Evolutionary conservation across 2,888 invertebrate genomes (phyloP).

Genomic region (Dorcus hopei): DNA sequence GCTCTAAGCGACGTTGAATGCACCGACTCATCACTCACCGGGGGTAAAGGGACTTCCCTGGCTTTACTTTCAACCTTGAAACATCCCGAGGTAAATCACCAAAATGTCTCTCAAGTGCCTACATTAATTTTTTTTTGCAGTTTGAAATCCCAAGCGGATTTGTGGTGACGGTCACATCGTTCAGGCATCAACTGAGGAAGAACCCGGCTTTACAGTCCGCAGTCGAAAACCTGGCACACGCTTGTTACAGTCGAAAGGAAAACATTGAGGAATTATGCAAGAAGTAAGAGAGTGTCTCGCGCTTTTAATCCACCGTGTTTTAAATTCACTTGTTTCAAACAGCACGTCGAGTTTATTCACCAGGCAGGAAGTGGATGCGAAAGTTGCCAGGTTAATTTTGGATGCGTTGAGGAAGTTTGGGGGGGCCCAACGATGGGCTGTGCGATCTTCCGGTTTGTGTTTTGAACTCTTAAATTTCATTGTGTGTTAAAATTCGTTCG

Average conservation of each 20-base stretch:
- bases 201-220: conserved; percentile 50
- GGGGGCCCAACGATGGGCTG: conserved; percentile 56
- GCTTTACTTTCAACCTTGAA: conserved; percentile 57
- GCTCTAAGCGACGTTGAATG: conserved; percentile 53
- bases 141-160: conserved; percentile 69
- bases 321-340: background rate
- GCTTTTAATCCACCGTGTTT: background rate
- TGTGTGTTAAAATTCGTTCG: background rate
- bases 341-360: conserved; percentile 16
- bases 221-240: conserved; percentile 53
- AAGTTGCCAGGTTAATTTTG: conserved; percentile 5
- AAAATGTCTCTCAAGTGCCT: background rate
- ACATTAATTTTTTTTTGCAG: conserved; percentile 27
- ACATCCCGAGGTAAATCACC: conserved; percentile 35
- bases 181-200: conserved; percentile 56
- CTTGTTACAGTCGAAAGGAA: conserved; percentile 47
- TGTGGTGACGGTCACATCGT: conserved; percentile 63
- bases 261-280: conserved; percentile 55
- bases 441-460: conserved; percentile 54
- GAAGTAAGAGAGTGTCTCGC: conserved; percentile 37
- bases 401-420: conserved; percentile 23
- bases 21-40: conserved; percentile 58
- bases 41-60: conserved; percentile 78
- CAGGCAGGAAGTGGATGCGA: conserved; percentile 4
- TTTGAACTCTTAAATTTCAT: background rate